Evolutionary conservation across 2,888 invertebrate genomes (phyloP).

Genomic region (Spilarctia lutea): DNA sequence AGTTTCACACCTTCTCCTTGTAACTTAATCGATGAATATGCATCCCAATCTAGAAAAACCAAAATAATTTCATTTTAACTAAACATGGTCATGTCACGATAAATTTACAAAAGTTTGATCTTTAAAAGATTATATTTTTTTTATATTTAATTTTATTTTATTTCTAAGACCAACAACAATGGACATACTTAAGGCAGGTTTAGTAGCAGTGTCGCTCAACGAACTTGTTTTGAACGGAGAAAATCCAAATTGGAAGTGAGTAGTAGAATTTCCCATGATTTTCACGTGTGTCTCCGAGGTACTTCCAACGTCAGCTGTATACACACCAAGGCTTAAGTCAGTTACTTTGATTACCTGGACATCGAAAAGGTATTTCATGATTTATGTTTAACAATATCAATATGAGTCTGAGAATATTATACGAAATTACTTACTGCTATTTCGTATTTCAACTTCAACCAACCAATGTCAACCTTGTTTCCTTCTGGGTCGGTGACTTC

Average conservation of each 20-base stretch:
- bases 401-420: background rate
- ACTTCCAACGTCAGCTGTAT: slow-evolving; percentile 55
- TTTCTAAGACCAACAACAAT: background rate
- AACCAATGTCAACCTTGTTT: background rate
- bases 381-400: background rate
- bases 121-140: too few species aligned
- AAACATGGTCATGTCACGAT: background rate
- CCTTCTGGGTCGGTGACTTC: slow-evolving; percentile 55
- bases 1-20: background rate
- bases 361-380: background rate
- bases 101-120: background rate
- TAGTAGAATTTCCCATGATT: slow-evolving; percentile 53
- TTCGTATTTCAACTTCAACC: background rate
- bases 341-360: slow-evolving; percentile 54
- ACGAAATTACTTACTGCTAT: background rate
- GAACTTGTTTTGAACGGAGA: slow-evolving; percentile 52
- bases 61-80: background rate
- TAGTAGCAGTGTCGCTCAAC: slow-evolving; percentile 57
- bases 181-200: slow-evolving; percentile 61
- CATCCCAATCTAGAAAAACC: background rate
- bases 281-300: slow-evolving; percentile 45
- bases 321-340: slow-evolving; percentile 49
- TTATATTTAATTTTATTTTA: too few species aligned
- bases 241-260: slow-evolving; percentile 66
- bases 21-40: background rate